Evolutionary conservation across 2,888 invertebrate genomes (phyloP).

Genomic region (Scelioninae gen. 2): DNA sequence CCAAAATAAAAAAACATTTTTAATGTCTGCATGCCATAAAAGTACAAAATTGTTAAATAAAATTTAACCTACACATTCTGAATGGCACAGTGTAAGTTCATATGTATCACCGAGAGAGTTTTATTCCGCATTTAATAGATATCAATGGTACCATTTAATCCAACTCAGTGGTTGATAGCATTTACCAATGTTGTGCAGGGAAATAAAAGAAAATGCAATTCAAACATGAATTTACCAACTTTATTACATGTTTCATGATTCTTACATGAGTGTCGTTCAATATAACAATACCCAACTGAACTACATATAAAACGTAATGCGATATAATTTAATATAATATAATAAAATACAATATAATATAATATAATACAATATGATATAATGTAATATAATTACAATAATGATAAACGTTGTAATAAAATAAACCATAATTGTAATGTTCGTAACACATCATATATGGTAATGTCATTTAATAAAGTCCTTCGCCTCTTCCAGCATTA

Average conservation of each 20-base stretch:
- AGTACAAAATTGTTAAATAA: too few species aligned
- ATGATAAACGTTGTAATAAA: constrained; percentile 65
- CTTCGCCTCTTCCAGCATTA: constrained; percentile 13
- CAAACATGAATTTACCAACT: constrained; percentile 46
- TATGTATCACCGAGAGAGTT: too few species aligned
- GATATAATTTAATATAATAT: constrained; percentile 28
- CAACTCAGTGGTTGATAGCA: too few species aligned
- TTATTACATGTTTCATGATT: constrained; percentile 60
- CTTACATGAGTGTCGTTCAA: constrained; percentile 53
- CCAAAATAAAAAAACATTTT: too few species aligned
- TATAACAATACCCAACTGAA: constrained; percentile 74
- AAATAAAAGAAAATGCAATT: constrained; percentile 3
- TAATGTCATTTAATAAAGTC: constrained; percentile 37
- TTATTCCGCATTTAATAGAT: too few species aligned
- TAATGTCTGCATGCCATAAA: too few species aligned
- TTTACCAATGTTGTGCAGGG: too few species aligned
- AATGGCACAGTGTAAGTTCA: too few species aligned
- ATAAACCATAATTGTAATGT: constrained; percentile 44
- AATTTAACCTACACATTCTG: too few species aligned
- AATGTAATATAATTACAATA: constrained; percentile 32
- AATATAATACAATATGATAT: constrained; percentile 69
- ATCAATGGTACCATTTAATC: too few species aligned
- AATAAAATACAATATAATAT: constrained; percentile 65
- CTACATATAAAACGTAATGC: constrained; percentile 74
- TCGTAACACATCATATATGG: constrained; percentile 38